These are phyloP conservation scores for Drosophila mayri DNA, from an alignment of 1,140 invertebrate species.

Conservation along the genomic window DNA sequence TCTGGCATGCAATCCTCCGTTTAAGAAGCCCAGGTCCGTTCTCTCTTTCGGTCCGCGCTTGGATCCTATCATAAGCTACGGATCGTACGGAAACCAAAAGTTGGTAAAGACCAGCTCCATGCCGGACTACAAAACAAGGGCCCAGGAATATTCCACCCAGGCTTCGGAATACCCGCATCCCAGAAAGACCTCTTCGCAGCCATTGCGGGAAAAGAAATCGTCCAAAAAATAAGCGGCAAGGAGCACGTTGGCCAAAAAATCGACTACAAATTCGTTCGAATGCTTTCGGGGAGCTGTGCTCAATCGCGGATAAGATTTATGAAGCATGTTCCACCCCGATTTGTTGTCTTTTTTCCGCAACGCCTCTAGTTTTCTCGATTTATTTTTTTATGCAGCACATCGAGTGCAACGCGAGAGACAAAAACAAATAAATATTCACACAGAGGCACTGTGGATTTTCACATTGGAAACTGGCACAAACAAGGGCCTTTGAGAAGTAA, in stretches of 20 bases:
- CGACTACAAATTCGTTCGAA: conserved; percentile 64
- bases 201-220: conserved; percentile 11
- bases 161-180: not conserved
- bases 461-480: not conserved
- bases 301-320: conserved; percentile 76
- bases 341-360: conserved; percentile 37
- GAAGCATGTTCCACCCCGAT: conserved; percentile 68
- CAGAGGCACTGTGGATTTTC: conserved; percentile 41
- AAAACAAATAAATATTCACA: conserved; percentile 67
- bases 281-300: conserved; percentile 56
- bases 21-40: conserved; percentile 21
- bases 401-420: conserved; percentile 42
- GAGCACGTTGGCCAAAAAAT: conserved; percentile 37
- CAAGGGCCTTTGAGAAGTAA: not conserved
- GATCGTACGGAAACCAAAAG: conserved; percentile 18
- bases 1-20: not conserved
- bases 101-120: conserved; percentile 4
- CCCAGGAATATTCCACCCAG: not conserved
- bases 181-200: conserved; percentile 7
- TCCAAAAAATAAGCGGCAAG: conserved; percentile 26
- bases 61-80: conserved; percentile 1
- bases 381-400: conserved; percentile 45
- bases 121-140: conserved; percentile 1
- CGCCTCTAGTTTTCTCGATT: conserved; percentile 11
- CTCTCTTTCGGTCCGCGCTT: conserved; percentile 26